phyloP scores from a whole-genome alignment of 2,888 invertebrate genomes.

The Malachius bipustulatus region DNA sequence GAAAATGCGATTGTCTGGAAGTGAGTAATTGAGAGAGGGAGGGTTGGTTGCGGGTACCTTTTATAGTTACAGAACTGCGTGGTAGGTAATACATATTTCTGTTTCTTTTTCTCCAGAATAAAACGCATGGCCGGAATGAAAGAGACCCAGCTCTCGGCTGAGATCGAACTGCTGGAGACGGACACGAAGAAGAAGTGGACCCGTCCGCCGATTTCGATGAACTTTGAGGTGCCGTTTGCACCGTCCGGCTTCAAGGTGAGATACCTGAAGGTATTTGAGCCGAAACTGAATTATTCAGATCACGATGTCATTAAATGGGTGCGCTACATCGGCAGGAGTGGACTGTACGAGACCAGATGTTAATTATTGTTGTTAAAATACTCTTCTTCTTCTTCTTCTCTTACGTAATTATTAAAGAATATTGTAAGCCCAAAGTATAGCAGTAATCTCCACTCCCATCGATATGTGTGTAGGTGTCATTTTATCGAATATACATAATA shows the following conservation, averaged over 20 bases:
- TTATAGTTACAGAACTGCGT: neutral
- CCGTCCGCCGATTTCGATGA: slow-evolving; percentile 99
- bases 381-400: too few species aligned
- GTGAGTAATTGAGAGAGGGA: too few species aligned
- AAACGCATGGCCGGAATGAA: slow-evolving; percentile 97
- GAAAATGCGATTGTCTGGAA: slow-evolving; percentile 98
- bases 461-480: too few species aligned
- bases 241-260: slow-evolving; percentile 99
- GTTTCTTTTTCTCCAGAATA: slow-evolving; percentile 43
- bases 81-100: slow-evolving; percentile 2
- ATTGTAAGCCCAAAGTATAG: too few species aligned
- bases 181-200: slow-evolving; percentile 99
- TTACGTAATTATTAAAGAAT: too few species aligned
- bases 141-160: slow-evolving; percentile 97
- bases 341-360: slow-evolving; percentile 98
- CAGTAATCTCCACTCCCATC: too few species aligned
- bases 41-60: too few species aligned
- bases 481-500: too few species aligned
- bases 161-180: slow-evolving; percentile 95
- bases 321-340: slow-evolving; percentile 97
- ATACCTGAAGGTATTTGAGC: slow-evolving; percentile 98
- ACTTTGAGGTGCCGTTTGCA: slow-evolving; percentile 99
- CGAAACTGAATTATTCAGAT: slow-evolving; percentile 98
- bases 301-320: slow-evolving; percentile 99
- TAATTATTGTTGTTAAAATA: slow-evolving; percentile 42